A percentile compares a stretch with the other conserved stretches of the same genome.
These are phyloP conservation scores for Neotragus moschatus DNA, from an alignment of 2,113 vertebrate genomes.

Conservation along the genomic window DNA sequence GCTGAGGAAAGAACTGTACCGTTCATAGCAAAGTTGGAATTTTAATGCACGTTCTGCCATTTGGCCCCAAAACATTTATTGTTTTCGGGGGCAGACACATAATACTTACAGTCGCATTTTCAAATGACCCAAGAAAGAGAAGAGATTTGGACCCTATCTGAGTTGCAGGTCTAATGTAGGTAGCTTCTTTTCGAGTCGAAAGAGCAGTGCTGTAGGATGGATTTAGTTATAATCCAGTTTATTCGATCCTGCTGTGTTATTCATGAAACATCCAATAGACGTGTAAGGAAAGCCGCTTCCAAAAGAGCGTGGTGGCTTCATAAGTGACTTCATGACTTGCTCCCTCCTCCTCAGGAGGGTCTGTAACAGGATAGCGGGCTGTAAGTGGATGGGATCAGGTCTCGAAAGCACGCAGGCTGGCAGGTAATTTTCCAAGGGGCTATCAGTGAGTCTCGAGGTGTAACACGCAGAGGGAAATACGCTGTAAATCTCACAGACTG, in stretches of 20 bases:
- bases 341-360: not conserved
- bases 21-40: not conserved
- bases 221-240: not conserved
- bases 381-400: not conserved
- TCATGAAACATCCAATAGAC: slow-evolving; percentile 12
- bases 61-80: not conserved
- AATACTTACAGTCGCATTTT: not conserved
- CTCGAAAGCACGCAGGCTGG: slow-evolving; percentile 6
- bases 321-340: not conserved
- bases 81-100: not conserved
- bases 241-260: not conserved
- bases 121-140: not conserved
- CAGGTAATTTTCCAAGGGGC: not conserved
- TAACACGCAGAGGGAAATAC: not conserved
- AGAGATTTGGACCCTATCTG: not conserved
- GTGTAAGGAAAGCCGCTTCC: not conserved
- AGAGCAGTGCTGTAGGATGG: not conserved
- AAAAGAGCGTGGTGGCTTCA: not conserved
- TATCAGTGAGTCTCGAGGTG: not conserved
- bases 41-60: not conserved
- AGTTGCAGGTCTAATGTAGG: not conserved
- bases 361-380: slow-evolving; percentile 2
- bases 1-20: not conserved
- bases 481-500: not conserved
- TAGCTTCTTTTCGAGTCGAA: not conserved